Base-by-base conservation (phyloP, 2,113 vertebrate genomes). In the Chauna torquata region DNA sequence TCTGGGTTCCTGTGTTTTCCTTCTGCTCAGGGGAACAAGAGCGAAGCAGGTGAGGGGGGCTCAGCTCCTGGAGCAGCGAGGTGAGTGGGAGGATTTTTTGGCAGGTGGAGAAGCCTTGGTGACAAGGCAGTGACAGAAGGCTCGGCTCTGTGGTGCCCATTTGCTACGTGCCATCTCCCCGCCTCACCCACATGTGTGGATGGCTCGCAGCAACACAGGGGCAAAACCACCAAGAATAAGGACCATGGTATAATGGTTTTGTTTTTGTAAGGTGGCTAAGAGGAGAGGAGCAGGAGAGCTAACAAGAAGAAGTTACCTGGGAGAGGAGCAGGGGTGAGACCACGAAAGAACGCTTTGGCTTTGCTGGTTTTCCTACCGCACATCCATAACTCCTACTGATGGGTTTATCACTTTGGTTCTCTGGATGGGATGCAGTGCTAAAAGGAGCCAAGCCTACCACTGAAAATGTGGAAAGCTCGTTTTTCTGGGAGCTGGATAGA, bases 401-500 rank as follows among this genome's bases (percentile, higher is more conserved):
- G 52, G 59, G 70, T 82, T 97, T n/a, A 38, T 55, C 69, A 9
- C 55, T 59, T 32, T 1, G 54, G 69, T 74, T 85, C 95, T 42
- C 40, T 4, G 20, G 84, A 59, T 58, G 45, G 34, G 47, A 59
- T 28, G 59, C 47, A 42, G 82, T 4, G 42, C 83, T 69, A 14
- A 7, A 7, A 59, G 72, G 36, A 97, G 93, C 64, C 75, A 57
- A 94, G 66, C 58, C 80, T 50, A 79, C 64, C 22, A 5, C 76
- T 70, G 8, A 40, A 77, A 79, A 93, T 58, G 86, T 25, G 52
- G 47, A 90, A 88, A 40, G 8, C 50, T 95, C 86, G 79, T 96
- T 97, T 94, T 94, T 92, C 94, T 72, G 50, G 65, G 71, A 90
- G 94, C 91, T 96, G 90, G 16, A 8, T 57, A 36, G 92, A 97